phyloP scores from a whole-genome alignment of 2,113 vertebrate genomes.

The Mus spicilegus region DNA sequence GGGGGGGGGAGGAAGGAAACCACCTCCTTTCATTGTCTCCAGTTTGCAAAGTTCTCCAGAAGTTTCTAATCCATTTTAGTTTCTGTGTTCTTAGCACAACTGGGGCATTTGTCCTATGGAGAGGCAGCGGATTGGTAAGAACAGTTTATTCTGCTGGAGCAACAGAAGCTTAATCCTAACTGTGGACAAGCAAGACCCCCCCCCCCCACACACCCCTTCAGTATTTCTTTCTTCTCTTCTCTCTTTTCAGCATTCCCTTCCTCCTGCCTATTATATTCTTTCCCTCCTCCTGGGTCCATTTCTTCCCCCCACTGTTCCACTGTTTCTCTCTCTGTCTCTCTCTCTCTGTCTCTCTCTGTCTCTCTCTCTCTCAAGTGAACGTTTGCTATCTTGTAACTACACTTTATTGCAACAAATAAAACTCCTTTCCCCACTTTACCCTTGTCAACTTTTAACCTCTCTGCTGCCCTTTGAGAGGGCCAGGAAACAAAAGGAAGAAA shows the following conservation, averaged over 20 bases:
- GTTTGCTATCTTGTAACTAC: neutral
- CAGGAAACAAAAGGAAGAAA: neutral
- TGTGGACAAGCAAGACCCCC: neutral
- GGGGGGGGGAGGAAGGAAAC: neutral
- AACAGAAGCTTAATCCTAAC: neutral
- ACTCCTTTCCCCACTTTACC: neutral
- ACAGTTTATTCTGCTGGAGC: neutral
- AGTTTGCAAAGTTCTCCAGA: constrained; percentile 51
- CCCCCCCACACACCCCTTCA: no score
- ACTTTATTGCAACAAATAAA: constrained; percentile 33
- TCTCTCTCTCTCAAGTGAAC: fast-evolving
- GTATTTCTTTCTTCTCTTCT: no score
- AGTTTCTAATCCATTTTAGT: constrained; percentile 38
- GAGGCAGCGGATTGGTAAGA: constrained; percentile 1
- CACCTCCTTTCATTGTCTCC: neutral
- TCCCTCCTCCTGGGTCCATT: neutral
- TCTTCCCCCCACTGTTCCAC: fast-evolving
- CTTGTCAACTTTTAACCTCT: neutral
- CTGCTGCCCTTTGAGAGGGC: constrained; percentile 47
- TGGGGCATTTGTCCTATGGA: neutral
- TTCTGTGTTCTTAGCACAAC: constrained; percentile 32
- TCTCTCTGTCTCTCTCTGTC: fast-evolving
- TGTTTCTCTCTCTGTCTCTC: fast-evolving
- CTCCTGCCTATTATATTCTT: fast-evolving
- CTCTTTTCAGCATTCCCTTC: neutral